Conservation (phyloP, 2,797 vertebrate genomes). For the Tamandua tetradactyla region DNA sequence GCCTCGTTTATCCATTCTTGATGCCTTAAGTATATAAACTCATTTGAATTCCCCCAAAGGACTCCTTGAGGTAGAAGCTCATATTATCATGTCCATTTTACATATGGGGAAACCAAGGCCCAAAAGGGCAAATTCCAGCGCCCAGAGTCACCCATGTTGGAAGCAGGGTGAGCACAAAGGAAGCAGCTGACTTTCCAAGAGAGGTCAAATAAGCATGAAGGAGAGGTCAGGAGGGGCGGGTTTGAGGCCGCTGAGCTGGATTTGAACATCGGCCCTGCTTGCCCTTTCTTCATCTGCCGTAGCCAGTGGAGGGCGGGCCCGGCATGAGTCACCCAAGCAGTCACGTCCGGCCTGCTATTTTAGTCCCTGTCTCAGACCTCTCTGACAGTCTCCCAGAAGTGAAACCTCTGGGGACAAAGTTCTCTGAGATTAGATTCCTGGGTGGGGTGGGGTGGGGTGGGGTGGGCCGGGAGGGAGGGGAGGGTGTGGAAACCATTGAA, state of each 20-base stretch:
- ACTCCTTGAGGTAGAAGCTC: too few species aligned
- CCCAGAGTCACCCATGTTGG: not conserved
- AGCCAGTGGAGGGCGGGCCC: not conserved
- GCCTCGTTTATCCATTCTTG: not conserved
- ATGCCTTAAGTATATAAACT: not conserved
- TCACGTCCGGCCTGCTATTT: not conserved
- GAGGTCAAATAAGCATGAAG: too few species aligned
- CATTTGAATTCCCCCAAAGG: not conserved
- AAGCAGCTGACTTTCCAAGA: not conserved
- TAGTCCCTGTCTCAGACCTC: not conserved
- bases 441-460: too few species aligned
- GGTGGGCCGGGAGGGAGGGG: accelerated
- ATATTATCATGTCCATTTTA: not conserved
- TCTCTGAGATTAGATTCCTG: not conserved
- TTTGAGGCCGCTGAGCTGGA: accelerated
- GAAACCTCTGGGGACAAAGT: not conserved
- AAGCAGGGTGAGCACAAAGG: not conserved
- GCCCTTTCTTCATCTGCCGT: not conserved
- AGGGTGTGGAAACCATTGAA: not conserved
- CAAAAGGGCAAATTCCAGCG: not conserved
- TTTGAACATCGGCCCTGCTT: not conserved
- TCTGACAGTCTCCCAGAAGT: not conserved
- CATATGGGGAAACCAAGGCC: not conserved
- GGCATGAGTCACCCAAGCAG: not conserved
- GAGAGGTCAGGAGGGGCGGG: not conserved